phyloP scores from a whole-genome alignment of 1,140 invertebrate genomes.

The Drosophila kurseongensis region DNA sequence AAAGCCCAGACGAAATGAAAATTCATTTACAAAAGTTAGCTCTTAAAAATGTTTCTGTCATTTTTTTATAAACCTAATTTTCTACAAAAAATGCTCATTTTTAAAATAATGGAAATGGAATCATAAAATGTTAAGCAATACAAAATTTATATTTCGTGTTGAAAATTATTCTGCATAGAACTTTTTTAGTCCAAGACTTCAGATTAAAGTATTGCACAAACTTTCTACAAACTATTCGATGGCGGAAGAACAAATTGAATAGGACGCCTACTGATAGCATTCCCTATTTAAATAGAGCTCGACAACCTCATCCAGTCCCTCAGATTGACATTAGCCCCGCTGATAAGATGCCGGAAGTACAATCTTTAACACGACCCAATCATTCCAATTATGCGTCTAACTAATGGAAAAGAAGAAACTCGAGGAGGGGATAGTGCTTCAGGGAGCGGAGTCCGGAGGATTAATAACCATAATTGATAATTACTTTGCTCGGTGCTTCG shows the following conservation, averaged over 20 bases:
- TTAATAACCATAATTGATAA: conserved; percentile 37
- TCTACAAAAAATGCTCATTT: no score
- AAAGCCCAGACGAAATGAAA: no score
- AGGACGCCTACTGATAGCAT: conserved; percentile 33
- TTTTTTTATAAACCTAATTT: no score
- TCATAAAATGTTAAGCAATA: no score
- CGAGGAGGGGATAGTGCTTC: not conserved
- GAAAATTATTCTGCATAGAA: no score
- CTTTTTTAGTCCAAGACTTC: no score
- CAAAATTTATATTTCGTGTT: no score
- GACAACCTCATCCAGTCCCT: conserved; percentile 4
- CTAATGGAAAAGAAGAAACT: not conserved
- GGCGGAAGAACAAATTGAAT: conserved; percentile 22
- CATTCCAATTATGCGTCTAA: conserved; percentile 25
- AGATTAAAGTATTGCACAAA: not conserved
- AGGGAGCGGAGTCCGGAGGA: not conserved
- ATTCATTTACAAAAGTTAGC: no score
- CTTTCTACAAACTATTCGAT: conserved; percentile 10
- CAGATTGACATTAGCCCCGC: conserved; percentile 22
- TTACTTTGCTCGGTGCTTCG: conserved; percentile 81
- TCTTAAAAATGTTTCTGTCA: no score
- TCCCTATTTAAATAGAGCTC: conserved; percentile 18
- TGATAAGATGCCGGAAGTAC: conserved; percentile 42
- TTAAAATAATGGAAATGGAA: no score
- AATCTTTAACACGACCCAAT: conserved; percentile 35